phyloP scores from a whole-genome alignment of 2,797 vertebrate species.

The Falco berigora region DNA sequence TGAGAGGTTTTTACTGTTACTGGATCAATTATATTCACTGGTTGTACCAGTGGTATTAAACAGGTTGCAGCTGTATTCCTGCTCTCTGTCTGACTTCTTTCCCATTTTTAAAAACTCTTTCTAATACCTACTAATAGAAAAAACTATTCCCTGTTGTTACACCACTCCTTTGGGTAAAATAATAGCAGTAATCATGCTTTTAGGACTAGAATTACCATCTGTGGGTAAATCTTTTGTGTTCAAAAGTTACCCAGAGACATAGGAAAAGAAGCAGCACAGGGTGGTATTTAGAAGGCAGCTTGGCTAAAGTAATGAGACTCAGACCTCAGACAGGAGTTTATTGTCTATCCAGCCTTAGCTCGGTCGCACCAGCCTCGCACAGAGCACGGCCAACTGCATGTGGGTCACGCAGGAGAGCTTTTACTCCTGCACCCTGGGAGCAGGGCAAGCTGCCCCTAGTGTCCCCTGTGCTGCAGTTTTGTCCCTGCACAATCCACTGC shows the following conservation, averaged over 20 bases:
- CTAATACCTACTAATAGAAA: fast-evolving
- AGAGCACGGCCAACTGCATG: neutral
- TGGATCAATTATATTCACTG: fast-evolving
- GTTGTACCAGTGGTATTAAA: neutral
- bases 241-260: neutral
- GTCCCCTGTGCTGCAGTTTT: neutral
- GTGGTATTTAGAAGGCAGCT: neutral
- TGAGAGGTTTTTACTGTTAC: neutral
- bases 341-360: neutral
- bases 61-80: neutral
- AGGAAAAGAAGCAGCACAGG: neutral
- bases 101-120: neutral
- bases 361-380: fast-evolving
- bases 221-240: neutral
- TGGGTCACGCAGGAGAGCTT: neutral
- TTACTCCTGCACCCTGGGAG: neutral
- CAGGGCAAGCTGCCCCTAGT: neutral
- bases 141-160: neutral
- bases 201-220: neutral
- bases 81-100: neutral
- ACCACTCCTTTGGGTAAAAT: neutral
- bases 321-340: neutral
- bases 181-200: neutral
- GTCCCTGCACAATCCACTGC: neutral
- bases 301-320: neutral